Base-by-base conservation (phyloP, 2,797 vertebrate species). In the Cuniculus paca region DNA sequence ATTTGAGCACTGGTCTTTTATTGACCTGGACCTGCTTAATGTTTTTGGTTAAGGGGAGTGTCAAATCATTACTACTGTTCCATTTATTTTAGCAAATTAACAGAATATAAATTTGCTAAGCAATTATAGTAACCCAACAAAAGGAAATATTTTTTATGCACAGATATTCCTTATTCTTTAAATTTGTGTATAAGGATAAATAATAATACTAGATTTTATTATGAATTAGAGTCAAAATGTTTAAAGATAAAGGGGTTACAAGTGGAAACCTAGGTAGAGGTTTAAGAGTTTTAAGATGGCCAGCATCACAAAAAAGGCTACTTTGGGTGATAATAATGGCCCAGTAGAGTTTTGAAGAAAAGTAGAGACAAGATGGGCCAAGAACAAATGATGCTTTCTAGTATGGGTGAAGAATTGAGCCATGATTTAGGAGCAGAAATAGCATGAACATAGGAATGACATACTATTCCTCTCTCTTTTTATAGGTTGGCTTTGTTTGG, bases 81-180 rank as follows among this genome's bases (percentile, higher is more conserved):
- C 74, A 50, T 93, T 65, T 90, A 72, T 95, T 82, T 92, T 89
- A 90, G 22, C 65, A 95, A 63, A 80, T 86, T 75, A 95, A 60
- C 58, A 95, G 87, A 95, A 65, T 91, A 81, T 14, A 88, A 31
- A 74, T 91, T 90, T 95, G 39, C 72, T 95, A 78, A 93, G 45
- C 34, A 90, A 65, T 75, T 68, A 91, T 42, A 91, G 10, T 36
- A 92, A 5, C 72, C 52, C 1, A 83, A 72, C 58, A 95, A 84
- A 94, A 85, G 16, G 16, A 70, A 93, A 28, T 72, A 36, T 82
- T 86, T 91, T 87, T 97, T 52, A 52, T 94, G 17, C 80, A 65
- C 54, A 91, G 42, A 34, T 91, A 82, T 68, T 70, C 36, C 94
- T 90, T 85, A 61, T 91, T 34, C n/a, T 85, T 92, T 97, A 61